A percentile compares a stretch with the other conserved stretches of the same genome.
These are phyloP conservation scores for Tragelaphus eurycerus DNA, from an alignment of 2,797 vertebrate genomes.

Conservation along the genomic window DNA sequence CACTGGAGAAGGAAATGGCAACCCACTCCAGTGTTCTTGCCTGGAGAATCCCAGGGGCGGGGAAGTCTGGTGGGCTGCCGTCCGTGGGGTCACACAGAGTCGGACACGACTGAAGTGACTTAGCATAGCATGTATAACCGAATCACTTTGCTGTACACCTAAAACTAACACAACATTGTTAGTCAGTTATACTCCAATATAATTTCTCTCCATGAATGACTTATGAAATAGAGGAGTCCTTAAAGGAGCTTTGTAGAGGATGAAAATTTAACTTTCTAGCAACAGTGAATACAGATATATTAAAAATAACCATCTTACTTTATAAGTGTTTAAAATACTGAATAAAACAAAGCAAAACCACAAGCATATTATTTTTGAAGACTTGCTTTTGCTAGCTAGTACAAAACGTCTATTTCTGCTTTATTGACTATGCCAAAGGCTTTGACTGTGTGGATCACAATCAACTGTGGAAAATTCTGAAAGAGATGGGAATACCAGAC, in stretches of 20 bases:
- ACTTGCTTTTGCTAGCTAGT: not conserved
- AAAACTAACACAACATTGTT: not conserved
- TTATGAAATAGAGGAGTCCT: not conserved
- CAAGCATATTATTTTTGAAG: not conserved
- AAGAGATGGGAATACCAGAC: too few relatives aligned
- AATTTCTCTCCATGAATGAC: not conserved
- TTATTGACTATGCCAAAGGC: too few relatives aligned
- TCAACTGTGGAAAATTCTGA: too few relatives aligned
- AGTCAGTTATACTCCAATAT: not conserved
- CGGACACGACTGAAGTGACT: too few relatives aligned
- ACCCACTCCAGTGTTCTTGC: too few relatives aligned
- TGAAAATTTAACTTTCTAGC: not conserved
- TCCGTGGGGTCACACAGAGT: too few relatives aligned
- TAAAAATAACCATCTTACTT: not conserved
- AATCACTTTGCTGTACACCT: not conserved
- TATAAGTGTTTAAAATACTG: not conserved
- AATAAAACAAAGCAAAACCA: not conserved
- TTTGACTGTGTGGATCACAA: too few relatives aligned
- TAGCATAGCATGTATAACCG: not conserved
- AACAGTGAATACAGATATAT: not conserved
- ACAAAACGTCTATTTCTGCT: too few relatives aligned
- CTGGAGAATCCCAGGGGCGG: too few relatives aligned
- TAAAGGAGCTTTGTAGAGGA: not conserved
- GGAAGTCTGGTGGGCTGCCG: too few relatives aligned
- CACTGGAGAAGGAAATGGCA: too few relatives aligned